phyloP scores from a whole-genome alignment of 2,888 invertebrate genomes.

The Augochlorella aurata region DNA sequence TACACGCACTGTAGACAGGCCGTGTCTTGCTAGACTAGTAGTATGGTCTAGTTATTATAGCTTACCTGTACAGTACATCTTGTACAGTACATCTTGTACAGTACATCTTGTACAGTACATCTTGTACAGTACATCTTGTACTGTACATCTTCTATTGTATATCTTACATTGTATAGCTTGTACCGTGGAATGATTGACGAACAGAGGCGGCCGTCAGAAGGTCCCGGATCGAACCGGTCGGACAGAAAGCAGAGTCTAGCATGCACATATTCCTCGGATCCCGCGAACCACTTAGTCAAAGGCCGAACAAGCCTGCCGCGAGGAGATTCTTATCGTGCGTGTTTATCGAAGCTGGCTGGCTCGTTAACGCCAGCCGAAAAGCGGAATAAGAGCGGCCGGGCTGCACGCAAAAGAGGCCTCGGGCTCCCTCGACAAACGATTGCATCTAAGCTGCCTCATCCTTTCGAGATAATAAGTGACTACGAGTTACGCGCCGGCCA shows the following conservation, averaged over 20 bases:
- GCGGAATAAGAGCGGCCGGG: slow-evolving; percentile 23
- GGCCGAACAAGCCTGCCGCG: slow-evolving; percentile 52
- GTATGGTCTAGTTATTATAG: too few relatives aligned
- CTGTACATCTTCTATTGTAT: too few relatives aligned
- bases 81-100: too few relatives aligned
- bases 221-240: slow-evolving; percentile 62
- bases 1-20: too few relatives aligned
- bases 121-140: too few relatives aligned
- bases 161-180: too few relatives aligned
- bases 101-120: too few relatives aligned
- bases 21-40: too few relatives aligned
- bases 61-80: too few relatives aligned
- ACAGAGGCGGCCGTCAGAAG: slow-evolving; percentile 65
- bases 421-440: slow-evolving; percentile 26
- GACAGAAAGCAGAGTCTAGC: slow-evolving; percentile 56
- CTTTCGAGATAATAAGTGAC: slow-evolving; percentile 18
- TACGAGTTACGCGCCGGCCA: neutral
- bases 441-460: slow-evolving; percentile 16
- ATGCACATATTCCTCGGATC: slow-evolving; percentile 59
- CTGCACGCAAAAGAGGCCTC: slow-evolving; percentile 2
- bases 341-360: slow-evolving; percentile 63
- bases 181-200: slow-evolving; percentile 59
- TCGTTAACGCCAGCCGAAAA: slow-evolving; percentile 66
- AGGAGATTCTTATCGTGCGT: slow-evolving; percentile 70
- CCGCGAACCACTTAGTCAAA: slow-evolving; percentile 70